Evolutionary conservation across 2,888 invertebrate species (phyloP), one percentile per base, ranked within the genome.

Genomic region (Ptycholaimellus sp.): DNA sequence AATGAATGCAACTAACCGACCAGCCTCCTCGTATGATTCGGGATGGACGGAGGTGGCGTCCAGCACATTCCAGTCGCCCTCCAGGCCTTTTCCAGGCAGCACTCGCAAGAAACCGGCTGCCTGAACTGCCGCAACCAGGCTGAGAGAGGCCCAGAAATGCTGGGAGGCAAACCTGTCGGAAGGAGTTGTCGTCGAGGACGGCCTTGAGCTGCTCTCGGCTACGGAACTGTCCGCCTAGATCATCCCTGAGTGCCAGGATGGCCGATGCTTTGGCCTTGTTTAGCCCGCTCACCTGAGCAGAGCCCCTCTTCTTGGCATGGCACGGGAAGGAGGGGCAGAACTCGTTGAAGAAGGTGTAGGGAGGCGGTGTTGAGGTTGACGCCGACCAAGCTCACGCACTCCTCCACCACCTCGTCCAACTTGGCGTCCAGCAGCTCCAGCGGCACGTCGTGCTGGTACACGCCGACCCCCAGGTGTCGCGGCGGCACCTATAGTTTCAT

Each of bases 1-100:
- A n/a, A n/a, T n/a, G n/a, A n/a, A n/a, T n/a, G n/a, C n/a, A n/a
- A n/a, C n/a, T n/a, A n/a, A n/a, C n/a, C n/a, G n/a, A n/a, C n/a
- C 62, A 0, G 80, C 74, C 20, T 72, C 54, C 7, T 31, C 58
- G 52, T 87, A 87, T 33, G 81, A 79, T 61, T 85, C 85, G 1
- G 87, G 87, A 66, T 87, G 87, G 45, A 87, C 77, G 59, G 76
- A 75, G 0, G 85, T 87, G 42, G 69, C 69, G 54, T 79, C 79
- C 7, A 79, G 60, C 1, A 60, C 59, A 39, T 64, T 61, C 40
- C 42, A 45, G 17, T n/a, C n/a, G n/a, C n/a, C n/a, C n/a, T n/a
- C n/a, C n/a, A n/a, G n/a, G n/a, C n/a, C n/a, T n/a, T n/a, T n/a
- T n/a, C n/a, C n/a, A n/a, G n/a, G n/a, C n/a, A n/a, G n/a, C n/a